Conservation (phyloP, 2,888 invertebrate genomes). For the Ormia ochracea region DNA sequence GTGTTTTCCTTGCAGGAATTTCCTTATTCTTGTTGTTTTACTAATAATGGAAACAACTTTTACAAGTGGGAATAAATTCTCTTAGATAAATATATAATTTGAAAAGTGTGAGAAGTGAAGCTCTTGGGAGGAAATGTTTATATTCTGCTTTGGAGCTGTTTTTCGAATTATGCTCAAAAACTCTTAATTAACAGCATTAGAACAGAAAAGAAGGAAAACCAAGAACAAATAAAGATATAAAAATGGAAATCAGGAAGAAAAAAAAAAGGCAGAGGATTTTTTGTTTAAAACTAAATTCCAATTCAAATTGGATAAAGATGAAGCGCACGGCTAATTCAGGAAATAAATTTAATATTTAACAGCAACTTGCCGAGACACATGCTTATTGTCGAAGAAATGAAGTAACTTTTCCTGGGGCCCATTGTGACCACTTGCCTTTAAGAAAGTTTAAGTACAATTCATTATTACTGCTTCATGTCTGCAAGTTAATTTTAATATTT, state of each 20-base stretch:
- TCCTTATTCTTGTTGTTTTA: too few relatives aligned
- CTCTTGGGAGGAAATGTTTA: slow-evolving; percentile 11
- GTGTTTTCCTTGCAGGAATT: too few relatives aligned
- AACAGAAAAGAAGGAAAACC: not conserved
- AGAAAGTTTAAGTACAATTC: too few relatives aligned
- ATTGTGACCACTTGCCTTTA: too few relatives aligned
- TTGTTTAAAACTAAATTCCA: not conserved
- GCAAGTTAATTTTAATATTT: too few relatives aligned
- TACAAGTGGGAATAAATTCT: not conserved
- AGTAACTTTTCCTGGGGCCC: too few relatives aligned
- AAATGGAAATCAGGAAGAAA: not conserved
- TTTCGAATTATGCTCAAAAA: slow-evolving; percentile 18
- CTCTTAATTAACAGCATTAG: slow-evolving; percentile 44
- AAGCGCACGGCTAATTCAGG: not conserved
- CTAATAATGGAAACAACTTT: not conserved
- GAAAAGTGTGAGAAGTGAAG: not conserved
- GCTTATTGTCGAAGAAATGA: too few relatives aligned
- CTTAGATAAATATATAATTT: slow-evolving; percentile 1
- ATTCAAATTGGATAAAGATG: not conserved
- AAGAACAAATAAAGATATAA: not conserved
- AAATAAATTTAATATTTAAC: too few relatives aligned
- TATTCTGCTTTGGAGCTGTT: slow-evolving; percentile 22
- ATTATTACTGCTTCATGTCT: too few relatives aligned
- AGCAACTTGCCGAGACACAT: too few relatives aligned
- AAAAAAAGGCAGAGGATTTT: not conserved